Conservation (phyloP, 2,888 invertebrate species). For the Spisula solida region DNA sequence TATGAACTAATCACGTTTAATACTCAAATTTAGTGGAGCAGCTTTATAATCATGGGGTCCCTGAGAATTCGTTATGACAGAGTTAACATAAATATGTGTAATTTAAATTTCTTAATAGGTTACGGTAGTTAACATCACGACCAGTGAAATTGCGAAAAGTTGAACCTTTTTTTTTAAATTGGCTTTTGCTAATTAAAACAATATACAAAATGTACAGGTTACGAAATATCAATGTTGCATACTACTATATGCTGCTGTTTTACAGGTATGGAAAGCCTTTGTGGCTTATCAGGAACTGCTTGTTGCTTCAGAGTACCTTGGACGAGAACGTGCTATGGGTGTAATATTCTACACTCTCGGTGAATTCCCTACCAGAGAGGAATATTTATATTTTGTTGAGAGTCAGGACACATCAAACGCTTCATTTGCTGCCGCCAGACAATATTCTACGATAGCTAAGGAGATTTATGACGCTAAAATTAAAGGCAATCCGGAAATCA, state of each 20-base stretch:
- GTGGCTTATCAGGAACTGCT: constrained; percentile 83
- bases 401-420: constrained; percentile 81
- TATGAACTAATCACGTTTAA: too few species aligned
- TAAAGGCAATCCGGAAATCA: constrained; percentile 66
- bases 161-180: too few species aligned
- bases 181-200: too few species aligned
- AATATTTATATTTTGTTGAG: constrained; percentile 80
- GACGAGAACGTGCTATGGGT: constrained; percentile 82
- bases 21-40: too few species aligned
- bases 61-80: too few species aligned
- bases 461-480: constrained; percentile 76
- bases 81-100: too few species aligned
- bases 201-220: too few species aligned
- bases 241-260: not conserved
- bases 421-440: constrained; percentile 79
- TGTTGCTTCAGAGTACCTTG: constrained; percentile 82
- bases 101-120: too few species aligned
- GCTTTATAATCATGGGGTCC: too few species aligned
- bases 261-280: constrained; percentile 79
- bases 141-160: too few species aligned
- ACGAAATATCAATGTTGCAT: too few species aligned
- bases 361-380: constrained; percentile 78
- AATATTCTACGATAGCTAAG: constrained; percentile 79
- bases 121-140: too few species aligned
- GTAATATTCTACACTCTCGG: constrained; percentile 81